Percentiles rank a stretch among this genome's conserved stretches.
phyloP scores from a whole-genome alignment of 2,888 invertebrate genomes.

The Bellardia bayeri region DNA sequence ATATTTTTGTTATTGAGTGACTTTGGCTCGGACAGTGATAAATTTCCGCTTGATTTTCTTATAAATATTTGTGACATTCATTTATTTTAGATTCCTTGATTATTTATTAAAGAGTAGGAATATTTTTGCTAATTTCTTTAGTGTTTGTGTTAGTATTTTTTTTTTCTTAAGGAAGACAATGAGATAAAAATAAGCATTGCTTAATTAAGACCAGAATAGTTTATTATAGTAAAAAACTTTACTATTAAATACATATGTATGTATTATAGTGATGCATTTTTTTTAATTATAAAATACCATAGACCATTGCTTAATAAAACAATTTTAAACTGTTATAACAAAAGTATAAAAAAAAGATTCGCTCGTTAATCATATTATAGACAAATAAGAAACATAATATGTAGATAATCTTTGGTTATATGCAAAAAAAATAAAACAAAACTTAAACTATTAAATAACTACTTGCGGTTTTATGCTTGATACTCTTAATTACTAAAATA shows the following conservation, averaged over 20 bases:
- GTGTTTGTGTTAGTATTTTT: conserved; percentile 14
- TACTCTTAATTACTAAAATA: conserved; percentile 57
- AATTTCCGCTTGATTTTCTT: background rate
- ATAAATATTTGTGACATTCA: conserved; percentile 6
- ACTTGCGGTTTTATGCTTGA: conserved; percentile 15
- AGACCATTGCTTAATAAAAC: background rate
- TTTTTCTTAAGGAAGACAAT: conserved; percentile 61
- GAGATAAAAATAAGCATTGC: conserved; percentile 51
- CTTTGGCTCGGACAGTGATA: conserved; percentile 37
- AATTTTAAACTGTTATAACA: background rate
- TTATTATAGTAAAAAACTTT: conserved; percentile 24
- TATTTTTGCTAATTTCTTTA: conserved; percentile 11
- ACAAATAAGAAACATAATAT: background rate
- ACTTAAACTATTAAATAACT: conserved; percentile 34
- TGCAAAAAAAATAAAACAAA: conserved; percentile 11
- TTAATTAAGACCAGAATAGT: conserved; percentile 48
- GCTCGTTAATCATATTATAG: background rate
- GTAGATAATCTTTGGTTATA: conserved; percentile 66
- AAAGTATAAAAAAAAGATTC: too few relatives aligned
- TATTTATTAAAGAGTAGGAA: conserved; percentile 12
- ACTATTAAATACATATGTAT: conserved; percentile 15
- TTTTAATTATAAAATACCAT: conserved; percentile 3
- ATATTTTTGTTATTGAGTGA: background rate
- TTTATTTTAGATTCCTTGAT: background rate
- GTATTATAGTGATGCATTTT: conserved; percentile 30